A percentile compares a stretch with the other conserved stretches of the same genome.
Evolutionary conservation across 2,797 vertebrate species (phyloP).

Genomic region (Aselliscus stoliczkanus): DNA sequence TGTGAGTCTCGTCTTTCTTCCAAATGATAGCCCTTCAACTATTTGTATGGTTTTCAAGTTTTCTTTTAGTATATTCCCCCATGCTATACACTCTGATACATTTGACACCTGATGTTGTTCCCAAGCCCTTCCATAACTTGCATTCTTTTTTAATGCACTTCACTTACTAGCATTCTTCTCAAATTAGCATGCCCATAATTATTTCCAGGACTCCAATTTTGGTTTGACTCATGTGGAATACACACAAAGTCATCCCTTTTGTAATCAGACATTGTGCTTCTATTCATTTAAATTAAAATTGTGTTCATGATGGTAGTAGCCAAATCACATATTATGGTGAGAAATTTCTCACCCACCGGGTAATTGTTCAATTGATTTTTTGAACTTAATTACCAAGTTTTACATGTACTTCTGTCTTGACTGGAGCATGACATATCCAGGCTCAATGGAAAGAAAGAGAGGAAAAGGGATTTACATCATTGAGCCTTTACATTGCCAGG

Average conservation of each 20-base stretch:
- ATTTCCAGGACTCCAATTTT: not conserved
- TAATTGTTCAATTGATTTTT: not conserved
- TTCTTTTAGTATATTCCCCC: not conserved
- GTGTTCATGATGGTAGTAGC: not conserved
- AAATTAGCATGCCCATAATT: not conserved
- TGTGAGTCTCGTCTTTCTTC: not conserved
- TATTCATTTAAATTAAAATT: not conserved
- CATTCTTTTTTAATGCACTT: not conserved
- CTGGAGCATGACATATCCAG: not conserved
- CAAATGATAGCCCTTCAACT: not conserved
- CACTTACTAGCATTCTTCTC: not conserved
- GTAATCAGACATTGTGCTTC: not conserved
- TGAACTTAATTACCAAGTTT: constrained; percentile 3
- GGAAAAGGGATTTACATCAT: not conserved
- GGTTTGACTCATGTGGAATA: not conserved
- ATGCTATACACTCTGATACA: not conserved
- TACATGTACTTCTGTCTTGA: not conserved
- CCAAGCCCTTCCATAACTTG: not conserved
- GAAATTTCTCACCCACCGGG: not conserved
- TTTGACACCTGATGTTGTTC: not conserved
- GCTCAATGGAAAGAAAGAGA: not conserved
- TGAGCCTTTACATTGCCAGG: not conserved
- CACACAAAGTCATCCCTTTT: not conserved
- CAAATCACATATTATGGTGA: not conserved
- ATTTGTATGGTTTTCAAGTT: not conserved